Evolutionary conservation across 2,888 invertebrate species (phyloP), one percentile per base, ranked within the genome.

Genomic region (Drosophila mulleri): DNA sequence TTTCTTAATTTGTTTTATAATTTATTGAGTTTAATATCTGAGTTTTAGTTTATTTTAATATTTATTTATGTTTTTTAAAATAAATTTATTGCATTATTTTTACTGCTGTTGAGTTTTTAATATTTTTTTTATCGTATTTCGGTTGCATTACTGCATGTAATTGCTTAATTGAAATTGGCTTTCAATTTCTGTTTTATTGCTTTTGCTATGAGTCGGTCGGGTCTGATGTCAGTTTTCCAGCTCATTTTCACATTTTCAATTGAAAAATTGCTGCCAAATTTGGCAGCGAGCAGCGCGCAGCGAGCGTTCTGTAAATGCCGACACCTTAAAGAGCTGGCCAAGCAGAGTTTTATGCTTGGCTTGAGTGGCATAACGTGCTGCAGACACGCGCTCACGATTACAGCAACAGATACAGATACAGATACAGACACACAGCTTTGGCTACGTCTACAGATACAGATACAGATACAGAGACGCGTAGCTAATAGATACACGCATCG

Each of bases 371-470:
- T 74, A 68, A 72, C 59, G 62, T 67, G 67, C 65, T 39, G 56
- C 47, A 83, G 88, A 83, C 86, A 83, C 82, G 82, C 84, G 89
- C 84, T 73, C 56, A 71, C 65, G 82, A 64, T 71, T 64, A 65
- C 47, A 67, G 60, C 47, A 23, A 53, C 35, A 67, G 48, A 14
- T 42, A 39, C 23, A 52, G 50, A 50, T 57, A 70, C 59, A 65
- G 65, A 64, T 56, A 63, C 74, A 69, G 50, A 23, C 37, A 53
- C 39, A 57, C 39, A 53, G 79, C 59, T 59, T 42, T 16, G 41
- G 37, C 50, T 52, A 70, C 68, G 48, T 57, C 65, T 66, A 61
- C 75, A 59, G 44, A n/a, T 54, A 39, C 20, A 45, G 50, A 50
- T 56, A 48, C 29, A 8, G 29, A 29, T 29, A 29, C 29, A 29